Percentiles rank a stretch among this genome's conserved stretches.
phyloP scores from a whole-genome alignment of 1,140 invertebrate species.

The Drosophila rhopaloa region DNA sequence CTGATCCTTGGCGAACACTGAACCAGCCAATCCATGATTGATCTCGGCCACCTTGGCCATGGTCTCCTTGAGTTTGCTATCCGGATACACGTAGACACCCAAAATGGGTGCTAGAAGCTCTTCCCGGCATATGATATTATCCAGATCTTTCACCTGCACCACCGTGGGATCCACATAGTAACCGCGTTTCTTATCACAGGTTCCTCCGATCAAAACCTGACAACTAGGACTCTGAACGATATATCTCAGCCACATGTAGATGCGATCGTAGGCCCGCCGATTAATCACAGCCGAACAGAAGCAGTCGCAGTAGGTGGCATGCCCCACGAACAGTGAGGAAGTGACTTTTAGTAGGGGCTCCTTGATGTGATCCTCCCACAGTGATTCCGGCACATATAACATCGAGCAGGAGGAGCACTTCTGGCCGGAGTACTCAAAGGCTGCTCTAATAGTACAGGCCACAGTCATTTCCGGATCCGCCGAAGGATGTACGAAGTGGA shows the following conservation, averaged over 20 bases:
- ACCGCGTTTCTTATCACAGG: constrained; percentile 92
- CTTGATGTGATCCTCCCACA: constrained; percentile 88
- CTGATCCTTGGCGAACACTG: constrained; percentile 95
- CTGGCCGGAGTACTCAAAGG: constrained; percentile 98
- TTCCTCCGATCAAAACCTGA: constrained; percentile 94
- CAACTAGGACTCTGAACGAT: constrained; percentile 91
- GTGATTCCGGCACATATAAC: constrained; percentile 95
- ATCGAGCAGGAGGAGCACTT: constrained; percentile 99
- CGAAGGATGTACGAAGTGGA: constrained; percentile 96
- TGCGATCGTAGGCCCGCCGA: constrained; percentile 94
- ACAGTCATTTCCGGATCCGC: constrained; percentile 93
- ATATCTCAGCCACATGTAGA: constrained; percentile 94
- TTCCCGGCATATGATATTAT: constrained; percentile 96
- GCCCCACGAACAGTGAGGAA: constrained; percentile 90
- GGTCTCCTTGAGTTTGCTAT: constrained; percentile 89
- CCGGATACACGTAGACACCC: constrained; percentile 95
- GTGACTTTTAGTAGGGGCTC: constrained; percentile 77
- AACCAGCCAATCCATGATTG: constrained; percentile 96
- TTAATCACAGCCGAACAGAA: constrained; percentile 99
- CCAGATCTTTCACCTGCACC: constrained; percentile 92
- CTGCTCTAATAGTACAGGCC: constrained; percentile 92
- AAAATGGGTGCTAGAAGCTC: constrained; percentile 99
- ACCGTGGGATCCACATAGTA: constrained; percentile 99
- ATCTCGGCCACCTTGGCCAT: constrained; percentile 88
- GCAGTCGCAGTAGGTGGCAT: constrained; percentile 91